Evolutionary conservation across 2,797 vertebrate species (phyloP), one percentile per base, ranked within the genome.

Genomic region (Chromis chromis): DNA sequence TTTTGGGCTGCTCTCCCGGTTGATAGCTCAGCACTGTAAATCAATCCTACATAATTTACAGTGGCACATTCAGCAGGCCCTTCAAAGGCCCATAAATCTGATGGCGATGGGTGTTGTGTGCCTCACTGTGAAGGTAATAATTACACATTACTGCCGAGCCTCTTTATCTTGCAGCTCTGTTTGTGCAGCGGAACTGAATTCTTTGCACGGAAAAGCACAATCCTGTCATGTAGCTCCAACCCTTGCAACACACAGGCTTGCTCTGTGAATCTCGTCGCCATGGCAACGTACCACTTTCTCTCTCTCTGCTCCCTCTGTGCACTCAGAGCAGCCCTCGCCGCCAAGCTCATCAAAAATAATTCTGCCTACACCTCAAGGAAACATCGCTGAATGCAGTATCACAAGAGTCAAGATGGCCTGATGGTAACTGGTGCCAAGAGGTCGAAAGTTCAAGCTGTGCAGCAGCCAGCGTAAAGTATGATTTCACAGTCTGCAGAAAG

Each of bases 281-380:
- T 93, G 92, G 92, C 89, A 94, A 95, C 91, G 21, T 59, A 90
- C 69, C 85, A 87, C 75, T 87, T 78, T 81, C 84, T 77, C 69
- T 53, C 60, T 57, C 60, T 59, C 65, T 58, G 40, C 36, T 74
- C 56, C 63, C 65, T 42, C 63, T 61, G 66, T 55, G 71, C 71
- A 78, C 81, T 84, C 46, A 50, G 55, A 77, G 57, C 58, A 56
- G 21, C 52, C 13, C 53, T 68, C 44, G 72, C 56, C 61, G 31
- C 60, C 36, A 9, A 85, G 74, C 70, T 84, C 74, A 84, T 68
- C 80, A 76, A 74, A 82, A 78, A 65, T 28, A 24, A 79, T 76
- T 79, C 69, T 79, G 48, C 67, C 65, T 55, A 54, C 65, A 79
- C 70, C 68, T 78, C 48, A 17, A 85, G 82, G 63, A 70, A 80